phyloP scores from a whole-genome alignment of 1,140 invertebrate genomes.

The Meloidogyne floridensis region DNA sequence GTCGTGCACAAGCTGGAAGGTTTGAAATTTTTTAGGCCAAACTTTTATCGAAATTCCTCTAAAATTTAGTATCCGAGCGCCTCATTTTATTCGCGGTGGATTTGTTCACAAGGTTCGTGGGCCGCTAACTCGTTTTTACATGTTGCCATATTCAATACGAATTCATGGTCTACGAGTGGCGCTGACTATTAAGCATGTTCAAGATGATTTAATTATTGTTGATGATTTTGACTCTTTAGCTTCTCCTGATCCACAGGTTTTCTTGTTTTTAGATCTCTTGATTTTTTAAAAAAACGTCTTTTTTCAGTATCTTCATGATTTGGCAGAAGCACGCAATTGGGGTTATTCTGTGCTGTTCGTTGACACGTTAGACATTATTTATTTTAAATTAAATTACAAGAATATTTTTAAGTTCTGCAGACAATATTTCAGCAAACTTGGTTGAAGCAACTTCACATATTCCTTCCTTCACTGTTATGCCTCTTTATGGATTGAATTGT shows the following conservation, averaged over 20 bases:
- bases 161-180: slow-evolving; percentile 79
- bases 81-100: slow-evolving; percentile 77
- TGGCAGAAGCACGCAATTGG: slow-evolving; percentile 84
- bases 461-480: slow-evolving; percentile 88
- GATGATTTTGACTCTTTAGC: slow-evolving; percentile 80
- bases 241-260: slow-evolving; percentile 74
- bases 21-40: not conserved
- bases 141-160: slow-evolving; percentile 79
- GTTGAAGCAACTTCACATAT: slow-evolving; percentile 75
- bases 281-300: not conserved
- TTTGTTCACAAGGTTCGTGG: slow-evolving; percentile 83
- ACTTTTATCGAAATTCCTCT: not conserved
- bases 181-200: slow-evolving; percentile 85
- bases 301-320: slow-evolving; percentile 75
- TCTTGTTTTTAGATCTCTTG: slow-evolving; percentile 7
- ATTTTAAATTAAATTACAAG: not conserved
- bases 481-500: slow-evolving; percentile 82
- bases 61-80: slow-evolving; percentile 74
- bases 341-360: slow-evolving; percentile 91
- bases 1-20: slow-evolving; percentile 81
- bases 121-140: slow-evolving; percentile 85
- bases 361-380: slow-evolving; percentile 75
- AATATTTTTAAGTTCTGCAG: slow-evolving; percentile 29
- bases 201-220: slow-evolving; percentile 89
- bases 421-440: slow-evolving; percentile 45